Evolutionary conservation across 2,797 vertebrate species (phyloP), one percentile per base, ranked within the genome.

Genomic region (Emydoidea blandingii): DNA sequence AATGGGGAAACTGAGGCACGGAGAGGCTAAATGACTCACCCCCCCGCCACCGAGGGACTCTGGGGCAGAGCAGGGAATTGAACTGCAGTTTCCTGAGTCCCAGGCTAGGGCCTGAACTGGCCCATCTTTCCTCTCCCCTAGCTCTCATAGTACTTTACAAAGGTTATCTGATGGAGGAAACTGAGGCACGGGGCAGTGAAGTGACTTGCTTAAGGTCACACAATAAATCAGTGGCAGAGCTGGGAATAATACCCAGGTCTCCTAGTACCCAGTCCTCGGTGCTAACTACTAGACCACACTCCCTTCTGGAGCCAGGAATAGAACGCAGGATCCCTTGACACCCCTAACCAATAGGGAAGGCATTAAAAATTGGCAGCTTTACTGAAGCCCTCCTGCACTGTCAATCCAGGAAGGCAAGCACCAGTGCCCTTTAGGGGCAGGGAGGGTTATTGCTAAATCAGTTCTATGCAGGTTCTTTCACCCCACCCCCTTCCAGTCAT

Each of bases 1-100:
- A 21, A n/a, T 68, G 18, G 62, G 62, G 62, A n/a, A 65, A 65
- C 62, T 15, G 62, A 68, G 16, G 34, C 62, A 68, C 4, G 10
- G 34, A 65, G 62, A 3, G 3, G n/a, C 34, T 37, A 68, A 68
- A 68, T n/a, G 34, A 65, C 62, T 65, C 31, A n/a, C 2, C 5
- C 62, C 62, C n/a, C 2, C 2, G 8, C 19, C 16, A n/a, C 62
- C 10, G 0, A 21, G 9, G 8, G 34, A 9, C 8, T 19, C 62
- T 21, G n/a, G 18, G 34, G 18, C 34, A 65, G 14, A 65, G 62
- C 34, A n/a, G 34, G 62, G 34, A 68, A 37, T 9, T 68, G 16
- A 68, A 37, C 34, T 21, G 34, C 34, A n/a, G 34, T 68, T 68
- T 68, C 34, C 9, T 37, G 34, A 37, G 34, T 68, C 34, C 8